Percentiles rank a stretch among this genome's conserved stretches.
Evolutionary conservation across 2,888 invertebrate species (phyloP).

Genomic region (Antheraea assamensis): DNA sequence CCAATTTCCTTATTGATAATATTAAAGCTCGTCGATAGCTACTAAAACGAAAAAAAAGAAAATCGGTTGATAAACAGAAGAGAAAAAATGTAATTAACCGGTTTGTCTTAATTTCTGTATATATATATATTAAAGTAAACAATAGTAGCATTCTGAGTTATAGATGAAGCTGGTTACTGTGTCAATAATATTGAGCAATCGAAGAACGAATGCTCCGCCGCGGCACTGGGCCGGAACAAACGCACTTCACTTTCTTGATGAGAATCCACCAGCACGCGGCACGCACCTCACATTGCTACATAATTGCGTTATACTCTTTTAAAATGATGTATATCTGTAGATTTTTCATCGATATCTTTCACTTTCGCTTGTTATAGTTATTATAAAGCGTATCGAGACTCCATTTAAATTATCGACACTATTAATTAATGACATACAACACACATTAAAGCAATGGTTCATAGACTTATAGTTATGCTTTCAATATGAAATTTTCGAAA

Average conservation of each 20-base stretch:
- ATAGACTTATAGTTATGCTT: too few relatives aligned
- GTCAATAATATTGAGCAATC: slow-evolving; percentile 42
- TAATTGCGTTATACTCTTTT: slow-evolving; percentile 1
- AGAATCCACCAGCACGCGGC: slow-evolving; percentile 46
- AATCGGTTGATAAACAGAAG: too few relatives aligned
- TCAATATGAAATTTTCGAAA: too few relatives aligned
- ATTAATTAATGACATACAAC: too few relatives aligned
- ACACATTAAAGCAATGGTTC: not conserved
- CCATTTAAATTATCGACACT: too few relatives aligned
- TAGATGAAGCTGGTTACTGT: slow-evolving; percentile 12
- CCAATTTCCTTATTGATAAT: too few relatives aligned
- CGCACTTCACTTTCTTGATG: slow-evolving; percentile 69
- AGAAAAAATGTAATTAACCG: too few relatives aligned
- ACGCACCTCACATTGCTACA: slow-evolving; percentile 22
- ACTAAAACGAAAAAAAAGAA: too few relatives aligned
- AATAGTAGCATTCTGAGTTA: not conserved
- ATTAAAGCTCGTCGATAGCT: too few relatives aligned
- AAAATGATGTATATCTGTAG: slow-evolving; percentile 1
- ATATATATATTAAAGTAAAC: too few relatives aligned
- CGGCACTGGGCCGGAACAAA: slow-evolving; percentile 49
- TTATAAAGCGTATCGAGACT: not conserved
- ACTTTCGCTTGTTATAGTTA: slow-evolving; percentile 5
- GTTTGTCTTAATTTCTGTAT: too few relatives aligned
- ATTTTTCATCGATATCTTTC: slow-evolving; percentile 7
- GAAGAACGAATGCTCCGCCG: slow-evolving; percentile 33